Evolutionary conservation across 2,797 vertebrate species (phyloP).

Genomic region (Phylloscopus collybita): DNA sequence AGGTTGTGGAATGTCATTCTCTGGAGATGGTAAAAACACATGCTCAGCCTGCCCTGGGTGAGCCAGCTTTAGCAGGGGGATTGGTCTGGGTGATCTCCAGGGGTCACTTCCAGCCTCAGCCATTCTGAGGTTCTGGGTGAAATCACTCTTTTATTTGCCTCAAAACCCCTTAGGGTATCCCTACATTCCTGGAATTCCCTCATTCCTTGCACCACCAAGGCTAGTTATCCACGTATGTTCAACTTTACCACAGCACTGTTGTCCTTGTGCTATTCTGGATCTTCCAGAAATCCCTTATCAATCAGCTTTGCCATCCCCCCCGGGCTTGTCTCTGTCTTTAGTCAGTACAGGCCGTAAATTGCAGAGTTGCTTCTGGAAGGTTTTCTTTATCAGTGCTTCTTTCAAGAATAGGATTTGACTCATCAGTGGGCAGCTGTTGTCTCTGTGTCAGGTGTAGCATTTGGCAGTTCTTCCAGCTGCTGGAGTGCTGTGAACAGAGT

Average conservation of each 20-base stretch:
- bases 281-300: not conserved
- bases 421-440: not conserved
- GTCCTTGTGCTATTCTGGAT: not conserved
- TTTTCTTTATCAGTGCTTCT: not conserved
- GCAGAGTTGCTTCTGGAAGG: not conserved
- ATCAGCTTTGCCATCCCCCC: not conserved
- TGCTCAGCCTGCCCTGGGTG: not conserved
- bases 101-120: not conserved
- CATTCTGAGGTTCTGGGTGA: not conserved
- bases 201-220: not conserved
- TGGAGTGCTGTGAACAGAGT: not conserved
- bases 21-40: not conserved
- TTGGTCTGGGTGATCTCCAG: not conserved
- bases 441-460: not conserved
- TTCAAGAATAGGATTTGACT: not conserved
- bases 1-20: not conserved
- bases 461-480: not conserved
- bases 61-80: not conserved
- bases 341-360: not conserved
- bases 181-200: not conserved
- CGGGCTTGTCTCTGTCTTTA: not conserved
- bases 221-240: rapidly evolving
- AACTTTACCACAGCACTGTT: not conserved
- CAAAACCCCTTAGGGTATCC: not conserved
- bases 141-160: not conserved